Base-by-base conservation (phyloP, 2,797 vertebrate genomes). In the Peromyscus aztecus region DNA sequence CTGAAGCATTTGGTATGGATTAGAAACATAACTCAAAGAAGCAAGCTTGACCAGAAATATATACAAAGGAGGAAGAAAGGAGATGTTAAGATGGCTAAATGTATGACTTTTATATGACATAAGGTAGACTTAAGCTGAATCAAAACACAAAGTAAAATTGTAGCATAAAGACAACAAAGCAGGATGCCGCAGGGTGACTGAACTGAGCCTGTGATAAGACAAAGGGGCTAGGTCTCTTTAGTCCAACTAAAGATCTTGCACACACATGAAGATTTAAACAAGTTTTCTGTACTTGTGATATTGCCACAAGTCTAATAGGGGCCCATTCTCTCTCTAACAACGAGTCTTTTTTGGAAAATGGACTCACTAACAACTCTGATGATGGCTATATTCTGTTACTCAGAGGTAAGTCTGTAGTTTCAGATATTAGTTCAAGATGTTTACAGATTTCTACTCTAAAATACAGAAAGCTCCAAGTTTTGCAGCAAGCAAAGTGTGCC, bases 121-220 rank as follows among this genome's bases (percentile, higher is more conserved):
- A 71, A 49, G 7, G 55, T 57, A 31, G 24, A 76, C 80, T 94
- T 94, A 87, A 92, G 71, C 24, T 82, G 29, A 85, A 69, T 87
- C 3, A n/a, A 55, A 55, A 82, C 40, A 31, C 21, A 43, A 55
- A 55, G 34, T 34, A 91, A 80, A 86, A 6, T 9, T 85, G 1
- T 87, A 73, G 86, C 29, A 84, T 76, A 89, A 59, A 94, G 40
- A 34, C 31, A 61, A 37, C n/a, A 43, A 94, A 93, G 27, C 34
- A 61, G 8, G 29, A 17, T 75, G 40, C 4, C 11, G n/a, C 6
- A 55, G 8, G 49, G 8, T 75, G 21, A 43, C 31, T 91, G 40
- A 61, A 43, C 43, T 77, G 49, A 90, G 65, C 29, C 16, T 27
- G 10, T 24, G 13, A n/a, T 31, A 75, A 69, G 55, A 6, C 7